These are phyloP conservation scores for Leptoteleia sp. DNA, from an alignment of 1,140 invertebrate genomes.

Conservation along the genomic window DNA sequence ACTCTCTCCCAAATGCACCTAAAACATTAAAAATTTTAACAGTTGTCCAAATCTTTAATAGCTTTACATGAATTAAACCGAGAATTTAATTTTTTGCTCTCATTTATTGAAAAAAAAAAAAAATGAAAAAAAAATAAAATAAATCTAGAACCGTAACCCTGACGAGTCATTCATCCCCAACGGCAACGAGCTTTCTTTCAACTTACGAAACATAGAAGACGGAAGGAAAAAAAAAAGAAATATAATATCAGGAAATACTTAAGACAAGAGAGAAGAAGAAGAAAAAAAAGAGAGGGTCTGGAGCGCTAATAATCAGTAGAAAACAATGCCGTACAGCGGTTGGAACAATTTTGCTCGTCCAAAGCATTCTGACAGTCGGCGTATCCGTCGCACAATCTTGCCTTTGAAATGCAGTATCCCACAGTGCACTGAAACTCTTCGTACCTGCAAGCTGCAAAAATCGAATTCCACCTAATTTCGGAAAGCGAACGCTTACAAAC, in stretches of 20 bases:
- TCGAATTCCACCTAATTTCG: constrained; percentile 25
- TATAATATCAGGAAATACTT: constrained; percentile 59
- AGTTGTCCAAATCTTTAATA: too few relatives aligned
- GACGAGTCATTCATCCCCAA: constrained; percentile 9
- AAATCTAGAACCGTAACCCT: background rate
- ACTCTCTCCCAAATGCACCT: too few relatives aligned
- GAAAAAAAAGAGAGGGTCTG: constrained; percentile 28
- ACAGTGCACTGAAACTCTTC: constrained; percentile 83
- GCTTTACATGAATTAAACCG: too few relatives aligned
- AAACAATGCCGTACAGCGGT: constrained; percentile 72
- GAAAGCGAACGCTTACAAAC: too few relatives aligned
- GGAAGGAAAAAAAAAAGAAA: constrained; percentile 18
- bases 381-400: constrained; percentile 86
- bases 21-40: too few relatives aligned
- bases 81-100: too few relatives aligned
- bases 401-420: constrained; percentile 84
- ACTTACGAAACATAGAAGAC: background rate
- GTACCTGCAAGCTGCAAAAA: constrained; percentile 78
- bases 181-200: constrained; percentile 1
- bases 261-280: constrained; percentile 32
- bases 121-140: background rate
- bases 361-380: constrained; percentile 85
- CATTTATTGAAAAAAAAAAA: too few relatives aligned
- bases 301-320: constrained; percentile 53
- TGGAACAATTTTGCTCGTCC: constrained; percentile 85